These are phyloP conservation scores for Myrmecophaga tridactyla DNA, from an alignment of 2,113 vertebrate species.

Conservation along the genomic window DNA sequence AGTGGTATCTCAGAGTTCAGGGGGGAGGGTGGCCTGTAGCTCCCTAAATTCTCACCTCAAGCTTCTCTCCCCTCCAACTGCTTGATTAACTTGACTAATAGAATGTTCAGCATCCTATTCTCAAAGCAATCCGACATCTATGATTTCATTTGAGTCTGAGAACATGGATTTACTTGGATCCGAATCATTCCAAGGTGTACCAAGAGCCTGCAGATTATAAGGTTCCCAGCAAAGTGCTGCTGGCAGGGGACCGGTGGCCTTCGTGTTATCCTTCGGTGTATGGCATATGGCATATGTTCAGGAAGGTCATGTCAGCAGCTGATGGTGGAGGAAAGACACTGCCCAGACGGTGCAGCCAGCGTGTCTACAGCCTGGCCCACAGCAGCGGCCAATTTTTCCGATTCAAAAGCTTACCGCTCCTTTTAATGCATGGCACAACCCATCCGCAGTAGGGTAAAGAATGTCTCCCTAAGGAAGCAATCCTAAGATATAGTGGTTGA, in stretches of 20 bases:
- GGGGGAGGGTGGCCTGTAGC: no score
- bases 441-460: background rate
- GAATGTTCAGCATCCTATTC: background rate
- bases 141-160: background rate
- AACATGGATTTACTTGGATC: background rate
- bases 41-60: background rate
- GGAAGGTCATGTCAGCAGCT: background rate
- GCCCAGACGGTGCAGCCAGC: no score
- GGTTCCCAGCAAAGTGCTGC: background rate
- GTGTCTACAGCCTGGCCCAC: fast-evolving
- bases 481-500: background rate
- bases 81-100: background rate
- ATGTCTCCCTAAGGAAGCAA: background rate
- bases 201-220: background rate
- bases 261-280: background rate
- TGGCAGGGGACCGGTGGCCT: background rate
- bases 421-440: background rate
- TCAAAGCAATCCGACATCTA: background rate
- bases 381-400: background rate
- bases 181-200: background rate
- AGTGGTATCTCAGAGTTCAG: background rate
- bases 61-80: background rate
- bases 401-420: background rate
- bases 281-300: no score
- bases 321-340: background rate